Evolutionary conservation across 1,140 invertebrate genomes (phyloP).

Genomic region (Drosophila santomea): DNA sequence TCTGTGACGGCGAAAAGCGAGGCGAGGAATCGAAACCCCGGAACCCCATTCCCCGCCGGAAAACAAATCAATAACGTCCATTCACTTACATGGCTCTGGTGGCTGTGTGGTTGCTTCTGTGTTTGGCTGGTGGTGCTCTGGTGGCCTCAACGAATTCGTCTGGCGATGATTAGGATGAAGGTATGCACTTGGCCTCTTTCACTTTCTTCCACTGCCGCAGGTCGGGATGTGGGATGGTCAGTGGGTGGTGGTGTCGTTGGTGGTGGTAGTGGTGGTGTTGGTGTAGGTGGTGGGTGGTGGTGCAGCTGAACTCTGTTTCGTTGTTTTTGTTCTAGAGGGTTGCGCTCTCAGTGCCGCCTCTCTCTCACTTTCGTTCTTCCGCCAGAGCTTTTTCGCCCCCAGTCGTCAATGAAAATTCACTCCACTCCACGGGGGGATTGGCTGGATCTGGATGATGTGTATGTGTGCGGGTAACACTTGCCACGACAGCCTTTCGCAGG

Average conservation of each 20-base stretch:
- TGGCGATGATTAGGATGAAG: slow-evolving; percentile 49
- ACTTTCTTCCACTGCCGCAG: slow-evolving; percentile 53
- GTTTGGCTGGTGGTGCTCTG: slow-evolving; percentile 32
- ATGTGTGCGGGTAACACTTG: slow-evolving; percentile 72
- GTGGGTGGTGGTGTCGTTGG: slow-evolving; percentile 12
- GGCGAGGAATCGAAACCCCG: not conserved
- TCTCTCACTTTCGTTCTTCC: slow-evolving; percentile 25
- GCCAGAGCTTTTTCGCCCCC: slow-evolving; percentile 65
- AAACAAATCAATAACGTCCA: slow-evolving; percentile 73
- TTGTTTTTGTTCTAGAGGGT: slow-evolving; percentile 75
- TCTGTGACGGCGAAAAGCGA: slow-evolving; percentile 24
- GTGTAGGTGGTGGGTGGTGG: slow-evolving; percentile 27
- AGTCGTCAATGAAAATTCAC: slow-evolving; percentile 72
- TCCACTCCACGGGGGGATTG: slow-evolving; percentile 51
- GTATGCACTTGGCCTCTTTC: slow-evolving; percentile 58
- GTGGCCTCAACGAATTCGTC: slow-evolving; percentile 42
- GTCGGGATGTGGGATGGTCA: slow-evolving; percentile 30
- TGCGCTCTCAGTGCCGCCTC: slow-evolving; percentile 27
- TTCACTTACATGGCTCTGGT: slow-evolving; percentile 70
- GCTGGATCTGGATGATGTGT: slow-evolving; percentile 53
- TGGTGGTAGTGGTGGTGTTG: slow-evolving; percentile 5
- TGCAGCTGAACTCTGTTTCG: slow-evolving; percentile 74
- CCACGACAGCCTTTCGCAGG: slow-evolving; percentile 76
- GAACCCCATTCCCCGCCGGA: slow-evolving; percentile 12
- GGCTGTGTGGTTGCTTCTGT: slow-evolving; percentile 28